Evolutionary conservation across 2,888 invertebrate genomes (phyloP), one percentile per base, ranked within the genome.

Genomic region (Leptarthrus brevirostris): DNA sequence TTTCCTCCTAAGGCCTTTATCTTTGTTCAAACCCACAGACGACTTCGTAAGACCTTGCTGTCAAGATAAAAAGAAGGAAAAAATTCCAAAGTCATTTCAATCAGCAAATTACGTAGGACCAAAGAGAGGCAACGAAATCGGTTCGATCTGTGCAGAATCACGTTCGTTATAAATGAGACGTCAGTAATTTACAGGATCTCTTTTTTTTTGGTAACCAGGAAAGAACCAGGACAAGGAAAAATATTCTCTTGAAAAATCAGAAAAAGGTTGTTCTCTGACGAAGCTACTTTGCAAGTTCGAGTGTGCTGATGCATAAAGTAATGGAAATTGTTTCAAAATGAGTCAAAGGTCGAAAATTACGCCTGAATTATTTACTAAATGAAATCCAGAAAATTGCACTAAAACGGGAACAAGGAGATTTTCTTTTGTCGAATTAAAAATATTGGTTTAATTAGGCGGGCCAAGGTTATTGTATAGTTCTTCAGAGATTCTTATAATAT

Each of bases 351-450:
- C 52, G 22, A 69, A 69, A n/a, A 69, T 69, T 52, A 69, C 69
- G 69, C 52, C 36, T 52, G 52, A 69, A 69, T 69, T 69, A 69
- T 69, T 69, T 69, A 69, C 52, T 69, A 69, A 69, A 69, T 69
- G 52, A 20, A 47, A 66, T 22, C 26, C 47, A 47, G 24, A 22
- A 47, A 47, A 66, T 66, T 66, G 34, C 47, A 64, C 40, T 44
- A 44, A 14, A 12, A 5, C 6, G 58, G 14, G 12, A 58, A 58
- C 36, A 18, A 36, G 20, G 40, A 58, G 58, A 36, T 20, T 58
- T 58, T 40, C 12, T n/a, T 20, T 20, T 18, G 40, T 34, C 36
- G 58, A 36, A 36, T 58, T 34, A 58, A 36, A 26, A 58, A 18
- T 36, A 5, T 36, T 58, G 34, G 58, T 36, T 36, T 34, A 58